phyloP scores from a whole-genome alignment of 2,888 invertebrate genomes.

The Eremobia ochroleuca region DNA sequence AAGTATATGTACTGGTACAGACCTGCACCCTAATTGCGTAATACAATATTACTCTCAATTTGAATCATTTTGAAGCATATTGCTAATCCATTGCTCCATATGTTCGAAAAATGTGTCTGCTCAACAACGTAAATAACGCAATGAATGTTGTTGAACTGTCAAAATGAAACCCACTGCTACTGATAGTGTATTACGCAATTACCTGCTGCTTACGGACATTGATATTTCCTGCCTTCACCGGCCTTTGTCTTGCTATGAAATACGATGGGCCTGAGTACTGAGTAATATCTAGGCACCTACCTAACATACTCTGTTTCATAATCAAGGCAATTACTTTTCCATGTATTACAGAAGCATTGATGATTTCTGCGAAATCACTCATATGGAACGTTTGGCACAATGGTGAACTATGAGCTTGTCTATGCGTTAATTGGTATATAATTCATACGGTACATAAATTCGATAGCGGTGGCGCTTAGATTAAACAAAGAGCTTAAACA shows the following conservation, averaged over 20 bases:
- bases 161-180: no score
- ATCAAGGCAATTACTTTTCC: neutral
- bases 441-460: no score
- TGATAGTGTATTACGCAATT: no score
- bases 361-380: constrained; percentile 1
- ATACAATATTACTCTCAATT: no score
- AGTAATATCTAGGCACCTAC: neutral
- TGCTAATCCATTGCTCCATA: no score
- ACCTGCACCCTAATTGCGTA: no score
- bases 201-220: neutral
- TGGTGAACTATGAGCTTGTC: neutral
- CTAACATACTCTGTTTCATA: neutral
- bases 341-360: neutral
- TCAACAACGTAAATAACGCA: no score
- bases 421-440: neutral
- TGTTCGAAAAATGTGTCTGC: no score
- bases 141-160: no score
- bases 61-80: no score
- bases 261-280: neutral
- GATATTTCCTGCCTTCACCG: constrained; percentile 4
- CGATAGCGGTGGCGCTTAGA: neutral
- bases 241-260: constrained; percentile 23
- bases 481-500: neutral
- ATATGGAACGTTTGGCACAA: neutral
- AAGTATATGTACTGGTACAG: neutral